phyloP scores from a whole-genome alignment of 2,888 invertebrate species.

The Unio pictorum region DNA sequence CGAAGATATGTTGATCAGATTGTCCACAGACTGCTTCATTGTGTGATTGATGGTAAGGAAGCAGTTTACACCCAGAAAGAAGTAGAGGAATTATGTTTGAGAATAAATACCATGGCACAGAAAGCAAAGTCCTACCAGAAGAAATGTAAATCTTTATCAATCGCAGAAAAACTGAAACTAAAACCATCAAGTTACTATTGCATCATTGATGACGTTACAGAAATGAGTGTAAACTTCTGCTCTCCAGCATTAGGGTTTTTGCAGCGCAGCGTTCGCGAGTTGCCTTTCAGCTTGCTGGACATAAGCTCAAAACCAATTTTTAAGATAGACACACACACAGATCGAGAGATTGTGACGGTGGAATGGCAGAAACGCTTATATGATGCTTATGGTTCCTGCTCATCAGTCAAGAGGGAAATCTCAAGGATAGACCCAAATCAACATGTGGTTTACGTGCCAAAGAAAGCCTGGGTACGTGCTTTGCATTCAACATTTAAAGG shows the following conservation, averaged over 20 bases:
- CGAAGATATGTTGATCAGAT: constrained; percentile 25
- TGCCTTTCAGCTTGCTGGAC: constrained; percentile 32
- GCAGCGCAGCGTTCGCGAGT: constrained; percentile 6
- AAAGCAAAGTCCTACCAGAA: constrained; percentile 26
- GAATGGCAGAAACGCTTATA: constrained; percentile 9
- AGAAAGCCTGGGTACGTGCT: not conserved
- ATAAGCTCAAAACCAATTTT: constrained; percentile 9
- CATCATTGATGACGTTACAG: constrained; percentile 21
- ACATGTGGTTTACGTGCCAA: not conserved
- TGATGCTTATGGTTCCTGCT: not conserved
- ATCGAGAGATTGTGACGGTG: not conserved
- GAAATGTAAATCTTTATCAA: constrained; percentile 17
- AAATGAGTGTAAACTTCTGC: constrained; percentile 16
- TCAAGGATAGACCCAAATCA: not conserved
- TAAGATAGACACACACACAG: constrained; percentile 9
- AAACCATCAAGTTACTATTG: constrained; percentile 20
- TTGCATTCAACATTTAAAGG: not conserved
- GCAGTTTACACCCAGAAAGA: too few species aligned
- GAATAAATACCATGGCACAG: constrained; percentile 20
- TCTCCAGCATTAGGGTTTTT: constrained; percentile 22
- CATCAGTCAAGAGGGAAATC: constrained; percentile 12
- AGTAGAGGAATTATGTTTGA: constrained; percentile 14
- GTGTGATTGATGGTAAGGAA: too few species aligned
- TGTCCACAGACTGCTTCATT: too few species aligned
- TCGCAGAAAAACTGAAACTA: constrained; percentile 18